Conservation (phyloP, 2,888 invertebrate species). For the Lasius platythorax region DNA sequence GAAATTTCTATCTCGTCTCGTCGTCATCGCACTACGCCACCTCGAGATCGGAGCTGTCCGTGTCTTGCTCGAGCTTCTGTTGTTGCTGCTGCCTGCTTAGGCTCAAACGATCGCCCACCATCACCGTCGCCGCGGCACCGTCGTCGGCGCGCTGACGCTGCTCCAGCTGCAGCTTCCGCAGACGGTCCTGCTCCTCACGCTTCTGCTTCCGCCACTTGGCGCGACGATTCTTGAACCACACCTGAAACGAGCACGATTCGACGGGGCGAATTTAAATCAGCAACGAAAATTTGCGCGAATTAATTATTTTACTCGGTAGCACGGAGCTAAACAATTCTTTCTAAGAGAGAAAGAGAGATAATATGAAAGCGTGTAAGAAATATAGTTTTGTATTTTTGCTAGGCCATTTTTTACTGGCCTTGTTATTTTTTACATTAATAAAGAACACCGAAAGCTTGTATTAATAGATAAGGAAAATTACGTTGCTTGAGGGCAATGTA, state of each 20-base stretch:
- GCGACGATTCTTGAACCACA: slow-evolving; percentile 98
- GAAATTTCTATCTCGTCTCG: slow-evolving; percentile 17
- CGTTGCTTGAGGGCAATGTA: background rate
- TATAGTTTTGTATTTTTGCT: background rate
- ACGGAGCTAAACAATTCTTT: background rate
- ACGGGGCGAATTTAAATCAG: background rate
- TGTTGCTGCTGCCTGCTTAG: slow-evolving; percentile 77
- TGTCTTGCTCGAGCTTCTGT: slow-evolving; percentile 77
- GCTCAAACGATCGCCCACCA: slow-evolving; percentile 78
- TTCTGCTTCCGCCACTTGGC: slow-evolving; percentile 99
- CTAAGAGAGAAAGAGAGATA: background rate
- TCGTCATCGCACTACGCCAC: slow-evolving; percentile 88
- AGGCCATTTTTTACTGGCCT: background rate
- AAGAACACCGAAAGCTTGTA: background rate
- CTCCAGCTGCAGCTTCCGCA: slow-evolving; percentile 94
- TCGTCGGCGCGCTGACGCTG: slow-evolving; percentile 85
- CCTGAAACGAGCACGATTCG: slow-evolving; percentile 88
- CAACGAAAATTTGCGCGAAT: background rate
- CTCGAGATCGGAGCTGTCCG: slow-evolving; percentile 93
- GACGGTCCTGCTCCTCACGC: slow-evolving; percentile 94
- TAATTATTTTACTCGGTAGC: background rate
- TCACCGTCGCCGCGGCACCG: slow-evolving; percentile 79
- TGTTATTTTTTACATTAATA: background rate
- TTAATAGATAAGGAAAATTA: background rate
- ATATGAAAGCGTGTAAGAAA: background rate